A percentile compares a stretch with the other conserved stretches of the same genome.
These are phyloP conservation scores for Hyperoplus lanceolatus DNA, from an alignment of 2,797 vertebrate species.

Conservation along the genomic window DNA sequence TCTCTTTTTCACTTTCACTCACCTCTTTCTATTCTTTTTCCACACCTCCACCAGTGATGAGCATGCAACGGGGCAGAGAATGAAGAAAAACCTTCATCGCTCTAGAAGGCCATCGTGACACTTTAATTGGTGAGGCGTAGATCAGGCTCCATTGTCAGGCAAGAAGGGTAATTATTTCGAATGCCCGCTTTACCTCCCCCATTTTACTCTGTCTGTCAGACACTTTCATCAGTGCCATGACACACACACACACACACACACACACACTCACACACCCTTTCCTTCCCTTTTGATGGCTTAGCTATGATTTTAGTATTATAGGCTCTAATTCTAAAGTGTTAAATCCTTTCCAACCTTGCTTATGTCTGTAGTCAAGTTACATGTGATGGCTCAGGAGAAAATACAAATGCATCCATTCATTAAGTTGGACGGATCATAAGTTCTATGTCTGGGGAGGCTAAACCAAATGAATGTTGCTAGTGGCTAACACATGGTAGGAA, in stretches of 20 bases:
- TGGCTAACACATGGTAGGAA: constrained; percentile 14
- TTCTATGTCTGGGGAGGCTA: constrained; percentile 21
- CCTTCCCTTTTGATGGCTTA: constrained; percentile 6
- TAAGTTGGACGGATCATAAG: constrained; percentile 18
- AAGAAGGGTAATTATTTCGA: constrained; percentile 78
- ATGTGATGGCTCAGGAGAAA: constrained; percentile 18
- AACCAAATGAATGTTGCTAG: constrained; percentile 34
- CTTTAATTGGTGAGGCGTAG: constrained; percentile 81
- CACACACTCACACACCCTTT: not conserved
- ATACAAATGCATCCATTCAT: constrained; percentile 56
- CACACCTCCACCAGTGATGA: constrained; percentile 30
- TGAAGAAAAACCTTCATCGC: constrained; percentile 49
- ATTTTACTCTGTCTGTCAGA: constrained; percentile 28
- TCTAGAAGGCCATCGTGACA: constrained; percentile 65
- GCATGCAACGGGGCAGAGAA: constrained; percentile 45
- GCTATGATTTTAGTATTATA: constrained; percentile 26
- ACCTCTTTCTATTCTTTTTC: constrained; percentile 43
- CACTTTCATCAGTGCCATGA: constrained; percentile 25
- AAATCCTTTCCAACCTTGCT: constrained; percentile 37
- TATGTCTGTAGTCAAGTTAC: constrained; percentile 16
- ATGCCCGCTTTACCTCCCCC: constrained; percentile 12
- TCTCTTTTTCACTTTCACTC: constrained; percentile 47
- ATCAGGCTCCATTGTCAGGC: constrained; percentile 71
- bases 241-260: no score
- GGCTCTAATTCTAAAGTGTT: constrained; percentile 9